A percentile compares a stretch with the other conserved stretches of the same genome.
Conservation (phyloP, 2,797 vertebrate genomes). For the Triplophysa bombifrons region DNA sequence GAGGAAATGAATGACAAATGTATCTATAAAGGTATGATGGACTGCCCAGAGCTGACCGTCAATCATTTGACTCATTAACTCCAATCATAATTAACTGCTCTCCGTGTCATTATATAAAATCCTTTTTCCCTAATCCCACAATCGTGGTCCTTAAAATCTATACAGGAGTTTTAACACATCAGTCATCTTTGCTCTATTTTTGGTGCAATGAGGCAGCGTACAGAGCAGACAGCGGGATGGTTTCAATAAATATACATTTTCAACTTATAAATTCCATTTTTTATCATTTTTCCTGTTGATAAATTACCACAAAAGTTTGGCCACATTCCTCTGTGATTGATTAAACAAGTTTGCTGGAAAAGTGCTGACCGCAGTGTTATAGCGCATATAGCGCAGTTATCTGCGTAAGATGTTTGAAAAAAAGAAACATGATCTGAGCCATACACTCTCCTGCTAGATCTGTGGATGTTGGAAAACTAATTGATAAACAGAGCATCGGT, state of each 20-base stretch:
- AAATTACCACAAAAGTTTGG: slow-evolving; percentile 73
- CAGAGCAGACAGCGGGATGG: slow-evolving; percentile 52
- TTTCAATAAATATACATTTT: slow-evolving; percentile 66
- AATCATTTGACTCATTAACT: slow-evolving; percentile 80
- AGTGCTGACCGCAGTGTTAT: slow-evolving; percentile 76
- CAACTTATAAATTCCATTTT: slow-evolving; percentile 63
- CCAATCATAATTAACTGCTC: slow-evolving; percentile 76
- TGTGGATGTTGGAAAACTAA: background rate
- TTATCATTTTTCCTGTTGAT: slow-evolving; percentile 65
- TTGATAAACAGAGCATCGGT: slow-evolving; percentile 4
- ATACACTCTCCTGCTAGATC: background rate
- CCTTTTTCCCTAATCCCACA: slow-evolving; percentile 73
- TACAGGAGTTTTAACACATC: slow-evolving; percentile 70
- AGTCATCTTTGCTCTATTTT: slow-evolving; percentile 67
- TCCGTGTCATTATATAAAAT: slow-evolving; percentile 79
- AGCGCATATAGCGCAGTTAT: slow-evolving; percentile 72
- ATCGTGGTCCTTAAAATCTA: slow-evolving; percentile 70
- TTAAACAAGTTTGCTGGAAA: slow-evolving; percentile 68
- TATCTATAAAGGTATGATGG: slow-evolving; percentile 79
- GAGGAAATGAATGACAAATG: slow-evolving; percentile 74
- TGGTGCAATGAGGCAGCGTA: slow-evolving; percentile 57
- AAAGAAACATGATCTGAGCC: background rate
- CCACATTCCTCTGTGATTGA: slow-evolving; percentile 65
- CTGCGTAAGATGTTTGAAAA: slow-evolving; percentile 57
- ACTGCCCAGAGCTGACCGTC: slow-evolving; percentile 74